Conservation (phyloP, 2,888 invertebrate species). For the Selenia dentaria region DNA sequence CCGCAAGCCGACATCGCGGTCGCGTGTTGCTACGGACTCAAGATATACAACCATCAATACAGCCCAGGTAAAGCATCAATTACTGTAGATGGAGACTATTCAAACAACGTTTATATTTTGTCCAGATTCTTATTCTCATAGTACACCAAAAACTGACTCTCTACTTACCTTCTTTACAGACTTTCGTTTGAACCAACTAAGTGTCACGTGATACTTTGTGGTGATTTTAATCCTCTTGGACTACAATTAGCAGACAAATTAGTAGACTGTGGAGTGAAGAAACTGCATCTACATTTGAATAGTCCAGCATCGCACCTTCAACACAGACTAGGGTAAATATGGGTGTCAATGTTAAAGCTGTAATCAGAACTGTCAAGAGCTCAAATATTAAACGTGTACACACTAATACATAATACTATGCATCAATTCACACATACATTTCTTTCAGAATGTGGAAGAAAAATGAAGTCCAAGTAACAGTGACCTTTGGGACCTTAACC, state of each 20-base stretch:
- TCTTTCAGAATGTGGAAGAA: constrained; percentile 34
- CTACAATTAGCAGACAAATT: constrained; percentile 45
- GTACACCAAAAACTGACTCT: no score
- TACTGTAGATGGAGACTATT: no score
- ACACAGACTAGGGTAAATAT: not conserved
- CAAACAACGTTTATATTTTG: no score
- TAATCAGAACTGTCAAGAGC: no score
- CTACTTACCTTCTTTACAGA: constrained; percentile 35
- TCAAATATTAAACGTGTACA: no score
- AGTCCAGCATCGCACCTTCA: not conserved
- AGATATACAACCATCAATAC: constrained; percentile 14
- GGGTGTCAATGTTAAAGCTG: constrained; percentile 1
- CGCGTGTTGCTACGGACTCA: constrained; percentile 47
- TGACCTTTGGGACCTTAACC: constrained; percentile 2
- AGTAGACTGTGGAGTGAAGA: constrained; percentile 46
- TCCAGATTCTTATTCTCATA: no score
- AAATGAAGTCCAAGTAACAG: constrained; percentile 18
- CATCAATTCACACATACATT: not conserved
- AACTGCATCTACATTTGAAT: constrained; percentile 40
- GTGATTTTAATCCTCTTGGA: constrained; percentile 37
- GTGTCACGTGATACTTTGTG: constrained; percentile 45
- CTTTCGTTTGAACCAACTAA: constrained; percentile 36
- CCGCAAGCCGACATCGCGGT: constrained; percentile 52
- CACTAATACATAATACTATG: not conserved
- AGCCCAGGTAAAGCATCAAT: constrained; percentile 33